phyloP scores from a whole-genome alignment of 2,113 vertebrate species.

The Columba janthina region DNA sequence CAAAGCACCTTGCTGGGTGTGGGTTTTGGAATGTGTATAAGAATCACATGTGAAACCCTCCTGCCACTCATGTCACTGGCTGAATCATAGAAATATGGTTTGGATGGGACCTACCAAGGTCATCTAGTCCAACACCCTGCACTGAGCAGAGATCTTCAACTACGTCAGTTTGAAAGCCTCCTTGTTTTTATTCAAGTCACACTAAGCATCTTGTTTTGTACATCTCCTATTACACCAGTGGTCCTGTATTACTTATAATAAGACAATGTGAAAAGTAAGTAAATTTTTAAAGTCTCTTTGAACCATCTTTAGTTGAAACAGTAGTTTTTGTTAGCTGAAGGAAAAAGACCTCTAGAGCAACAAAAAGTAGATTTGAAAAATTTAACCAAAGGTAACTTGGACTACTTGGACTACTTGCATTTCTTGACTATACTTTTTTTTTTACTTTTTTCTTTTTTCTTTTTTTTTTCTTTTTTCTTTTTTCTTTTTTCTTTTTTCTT shows the following conservation, averaged over 20 bases:
- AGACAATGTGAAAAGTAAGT: not conserved
- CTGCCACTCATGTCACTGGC: not conserved
- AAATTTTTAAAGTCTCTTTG: not conserved
- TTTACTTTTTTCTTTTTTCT: too few species aligned
- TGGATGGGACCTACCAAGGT: not conserved
- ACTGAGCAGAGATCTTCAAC: not conserved
- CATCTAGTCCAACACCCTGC: not conserved
- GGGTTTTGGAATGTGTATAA: not conserved
- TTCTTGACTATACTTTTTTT: not conserved
- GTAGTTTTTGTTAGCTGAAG: not conserved
- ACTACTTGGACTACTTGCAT: not conserved
- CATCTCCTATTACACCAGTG: not conserved
- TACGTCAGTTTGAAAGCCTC: not conserved
- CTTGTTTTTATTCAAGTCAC: not conserved
- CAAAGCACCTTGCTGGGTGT: not conserved
- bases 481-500: too few species aligned
- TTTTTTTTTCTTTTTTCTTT: too few species aligned
- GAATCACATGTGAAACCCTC: accelerated
- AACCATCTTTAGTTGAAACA: not conserved
- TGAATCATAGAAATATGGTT: not conserved
- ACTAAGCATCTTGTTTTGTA: not conserved
- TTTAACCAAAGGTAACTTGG: not conserved
- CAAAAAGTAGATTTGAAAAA: not conserved
- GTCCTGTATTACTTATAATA: not conserved
- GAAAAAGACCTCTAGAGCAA: not conserved